A percentile compares a stretch with the other conserved stretches of the same genome.
phyloP scores from a whole-genome alignment of 30 jellyfish, hydroid and myxozoan genomes.

The Aurelia sp. region DNA sequence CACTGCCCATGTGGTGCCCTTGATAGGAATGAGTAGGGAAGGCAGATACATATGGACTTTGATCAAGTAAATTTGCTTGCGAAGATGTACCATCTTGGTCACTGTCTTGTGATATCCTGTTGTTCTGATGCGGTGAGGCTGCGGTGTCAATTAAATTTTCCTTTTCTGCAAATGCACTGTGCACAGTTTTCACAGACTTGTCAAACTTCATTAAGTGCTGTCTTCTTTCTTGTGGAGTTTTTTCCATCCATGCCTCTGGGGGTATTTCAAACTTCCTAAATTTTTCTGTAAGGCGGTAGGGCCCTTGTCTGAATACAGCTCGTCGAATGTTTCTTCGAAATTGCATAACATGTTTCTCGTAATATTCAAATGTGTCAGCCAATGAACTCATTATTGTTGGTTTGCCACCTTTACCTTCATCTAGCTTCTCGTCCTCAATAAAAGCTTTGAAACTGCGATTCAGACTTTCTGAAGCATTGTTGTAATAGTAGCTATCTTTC shows the following conservation, averaged over 20 bases:
- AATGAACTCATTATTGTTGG: slow-evolving; percentile 5
- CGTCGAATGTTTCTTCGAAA: slow-evolving; percentile 7
- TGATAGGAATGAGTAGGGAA: too few relatives aligned
- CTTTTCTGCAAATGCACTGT: background rate
- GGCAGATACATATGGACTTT: too few relatives aligned
- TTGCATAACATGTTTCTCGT: background rate
- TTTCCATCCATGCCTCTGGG: background rate
- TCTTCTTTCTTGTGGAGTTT: slow-evolving; percentile 9
- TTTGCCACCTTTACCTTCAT: slow-evolving; percentile 3
- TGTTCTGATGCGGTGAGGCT: background rate
- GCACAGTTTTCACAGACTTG: slow-evolving; percentile 9
- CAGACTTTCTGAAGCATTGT: background rate
- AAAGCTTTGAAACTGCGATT: slow-evolving; percentile 1
- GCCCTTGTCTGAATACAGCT: slow-evolving; percentile 18
- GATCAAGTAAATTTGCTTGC: too few relatives aligned
- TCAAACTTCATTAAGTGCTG: slow-evolving; percentile 5
- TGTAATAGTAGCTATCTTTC: slow-evolving; percentile 2
- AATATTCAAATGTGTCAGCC: slow-evolving; percentile 10
- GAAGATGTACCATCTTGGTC: too few relatives aligned
- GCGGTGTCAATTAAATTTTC: background rate
- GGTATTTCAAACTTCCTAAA: background rate
- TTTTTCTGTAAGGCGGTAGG: slow-evolving; percentile 5
- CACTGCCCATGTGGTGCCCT: too few relatives aligned
- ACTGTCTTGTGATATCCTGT: too few relatives aligned
- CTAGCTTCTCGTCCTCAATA: background rate